Evolutionary conservation across 2,888 invertebrate genomes (phyloP).

Genomic region (Tiphia femorata): DNA sequence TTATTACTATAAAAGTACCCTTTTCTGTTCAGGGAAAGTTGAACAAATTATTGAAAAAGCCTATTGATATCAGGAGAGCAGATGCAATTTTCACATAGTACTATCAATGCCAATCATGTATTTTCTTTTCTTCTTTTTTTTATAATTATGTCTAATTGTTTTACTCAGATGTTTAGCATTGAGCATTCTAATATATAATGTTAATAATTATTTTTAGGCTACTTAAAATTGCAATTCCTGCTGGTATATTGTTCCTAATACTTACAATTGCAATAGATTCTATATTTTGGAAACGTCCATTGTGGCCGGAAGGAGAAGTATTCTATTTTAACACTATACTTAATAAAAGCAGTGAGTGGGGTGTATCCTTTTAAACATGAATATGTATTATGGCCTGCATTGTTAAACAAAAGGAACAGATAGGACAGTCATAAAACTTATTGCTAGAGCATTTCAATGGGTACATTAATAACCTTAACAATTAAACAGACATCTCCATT

Average conservation of each 20-base stretch:
- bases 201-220: constrained; percentile 72
- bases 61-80: background rate
- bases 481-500: constrained; percentile 86
- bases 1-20: constrained; percentile 20
- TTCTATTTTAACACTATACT: constrained; percentile 94
- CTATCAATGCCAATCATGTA: background rate
- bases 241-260: constrained; percentile 77
- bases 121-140: constrained; percentile 11
- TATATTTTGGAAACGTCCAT: constrained; percentile 87
- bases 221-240: constrained; percentile 79
- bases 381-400: too few relatives aligned
- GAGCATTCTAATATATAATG: constrained; percentile 27
- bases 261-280: constrained; percentile 89
- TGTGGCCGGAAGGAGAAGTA: constrained; percentile 99
- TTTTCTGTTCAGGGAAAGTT: constrained; percentile 5
- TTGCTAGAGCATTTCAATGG: background rate
- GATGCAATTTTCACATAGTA: background rate
- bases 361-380: constrained; percentile 83
- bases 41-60: background rate
- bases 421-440: background rate
- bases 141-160: too few relatives aligned
- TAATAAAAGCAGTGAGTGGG: constrained; percentile 97
- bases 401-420: too few relatives aligned
- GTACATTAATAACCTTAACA: constrained; percentile 57
- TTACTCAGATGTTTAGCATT: too few relatives aligned